phyloP scores from a whole-genome alignment of 2,113 vertebrate species.

The Psilopogon haemacephalus region DNA sequence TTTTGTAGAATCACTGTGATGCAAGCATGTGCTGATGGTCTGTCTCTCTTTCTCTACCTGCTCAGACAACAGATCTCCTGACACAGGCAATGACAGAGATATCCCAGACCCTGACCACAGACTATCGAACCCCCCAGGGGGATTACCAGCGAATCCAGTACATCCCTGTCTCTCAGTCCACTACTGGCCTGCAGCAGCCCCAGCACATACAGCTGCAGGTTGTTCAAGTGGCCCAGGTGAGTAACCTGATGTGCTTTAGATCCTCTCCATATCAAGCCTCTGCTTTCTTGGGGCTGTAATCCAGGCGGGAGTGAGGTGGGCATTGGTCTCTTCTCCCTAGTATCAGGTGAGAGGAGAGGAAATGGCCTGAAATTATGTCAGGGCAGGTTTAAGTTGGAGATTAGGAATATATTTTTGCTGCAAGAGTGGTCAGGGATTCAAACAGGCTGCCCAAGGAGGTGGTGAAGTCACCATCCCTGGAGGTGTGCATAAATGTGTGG shows the following conservation, averaged over 20 bases:
- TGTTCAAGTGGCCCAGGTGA: slow-evolving; percentile 94
- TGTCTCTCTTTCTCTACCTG: not conserved
- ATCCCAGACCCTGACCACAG: slow-evolving; percentile 93
- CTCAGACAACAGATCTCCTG: slow-evolving; percentile 92
- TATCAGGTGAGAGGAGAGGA: too few species aligned
- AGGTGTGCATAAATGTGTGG: too few species aligned
- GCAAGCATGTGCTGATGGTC: not conserved
- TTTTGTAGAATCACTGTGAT: not conserved
- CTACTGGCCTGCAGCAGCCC: slow-evolving; percentile 83
- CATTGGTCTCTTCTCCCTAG: too few species aligned
- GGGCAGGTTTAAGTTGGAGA: too few species aligned
- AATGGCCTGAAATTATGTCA: too few species aligned
- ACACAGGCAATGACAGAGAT: slow-evolving; percentile 98
- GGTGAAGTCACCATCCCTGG: too few species aligned
- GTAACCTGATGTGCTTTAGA: not conserved
- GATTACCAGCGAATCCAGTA: slow-evolving; percentile 98
- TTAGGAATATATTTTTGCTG: too few species aligned
- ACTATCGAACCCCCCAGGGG: slow-evolving; percentile 91
- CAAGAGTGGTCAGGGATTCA: too few species aligned
- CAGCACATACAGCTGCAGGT: slow-evolving; percentile 98
- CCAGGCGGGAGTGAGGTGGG: too few species aligned
- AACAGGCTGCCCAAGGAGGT: too few species aligned
- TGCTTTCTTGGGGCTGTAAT: too few species aligned
- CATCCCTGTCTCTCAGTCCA: slow-evolving; percentile 90
- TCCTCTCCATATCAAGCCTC: too few species aligned